These are phyloP conservation scores for Lobophora halterata DNA, from an alignment of 2,888 invertebrate species.

Conservation along the genomic window DNA sequence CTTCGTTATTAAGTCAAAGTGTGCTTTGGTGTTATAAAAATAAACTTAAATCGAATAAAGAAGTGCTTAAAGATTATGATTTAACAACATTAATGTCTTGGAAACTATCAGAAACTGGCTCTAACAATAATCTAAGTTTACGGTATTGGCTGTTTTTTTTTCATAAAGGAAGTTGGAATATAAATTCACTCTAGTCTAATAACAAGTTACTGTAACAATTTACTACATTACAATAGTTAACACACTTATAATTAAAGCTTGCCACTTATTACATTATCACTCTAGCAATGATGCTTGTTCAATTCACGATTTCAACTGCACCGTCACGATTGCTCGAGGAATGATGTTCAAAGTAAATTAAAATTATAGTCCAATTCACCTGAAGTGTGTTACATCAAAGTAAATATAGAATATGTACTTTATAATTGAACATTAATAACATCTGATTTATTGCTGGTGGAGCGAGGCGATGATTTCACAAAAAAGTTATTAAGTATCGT, in stretches of 20 bases:
- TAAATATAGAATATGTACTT: slow-evolving; percentile 9
- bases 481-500: slow-evolving; percentile 6
- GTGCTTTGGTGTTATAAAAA: slow-evolving; percentile 27
- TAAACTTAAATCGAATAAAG: slow-evolving; percentile 12
- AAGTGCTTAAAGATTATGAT: background rate
- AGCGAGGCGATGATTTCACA: slow-evolving; percentile 8
- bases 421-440: slow-evolving; percentile 4
- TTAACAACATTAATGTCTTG: background rate
- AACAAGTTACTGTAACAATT: slow-evolving; percentile 75
- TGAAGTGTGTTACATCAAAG: slow-evolving; percentile 54
- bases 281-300: too few species aligned
- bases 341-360: slow-evolving; percentile 32
- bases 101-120: slow-evolving; percentile 8
- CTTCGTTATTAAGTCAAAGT: slow-evolving; percentile 17
- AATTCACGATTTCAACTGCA: too few species aligned
- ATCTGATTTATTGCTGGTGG: background rate
- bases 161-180: slow-evolving; percentile 56
- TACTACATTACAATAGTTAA: slow-evolving; percentile 55
- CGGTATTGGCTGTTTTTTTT: slow-evolving; percentile 48
- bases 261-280: slow-evolving; percentile 48
- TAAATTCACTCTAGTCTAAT: slow-evolving; percentile 48
- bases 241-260: slow-evolving; percentile 74
- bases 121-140: slow-evolving; percentile 16
- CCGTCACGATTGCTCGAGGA: too few species aligned
- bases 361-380: slow-evolving; percentile 33